Base-by-base conservation (phyloP, 2,797 vertebrate genomes). In the Graptemys geographica region DNA sequence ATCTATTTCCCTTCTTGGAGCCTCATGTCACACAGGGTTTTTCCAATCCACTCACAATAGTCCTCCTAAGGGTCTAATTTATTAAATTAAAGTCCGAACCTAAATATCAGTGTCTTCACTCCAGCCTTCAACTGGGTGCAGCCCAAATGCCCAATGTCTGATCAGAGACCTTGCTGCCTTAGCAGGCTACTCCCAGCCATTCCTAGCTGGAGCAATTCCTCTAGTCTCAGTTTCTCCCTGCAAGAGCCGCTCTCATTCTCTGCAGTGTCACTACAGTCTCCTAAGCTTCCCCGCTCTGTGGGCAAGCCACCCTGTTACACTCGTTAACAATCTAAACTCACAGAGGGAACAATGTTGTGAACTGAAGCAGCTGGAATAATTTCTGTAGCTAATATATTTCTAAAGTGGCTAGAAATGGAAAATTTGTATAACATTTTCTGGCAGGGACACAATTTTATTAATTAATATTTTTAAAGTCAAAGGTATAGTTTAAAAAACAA, bases 381-480 rank as follows among this genome's bases (percentile, higher is more conserved):
- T 86, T 31, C 21, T 25, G 3, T 53, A 11, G 49, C 90, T 83
- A 81, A 83, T 9, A 4, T 25, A 4, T 78, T 83, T 44, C 33
- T 82, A 15, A 69, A 55, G 49, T 47, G 81, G 49, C 65, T 79
- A 81, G 87, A 92, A 93, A 84, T 21, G 15, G 65, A 69, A 79
- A 53, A 92, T 19, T 91, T 81, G 52, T 28, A 81, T 53, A 53
- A 8, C 74, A 11, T 52, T 83, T 87, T 80, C 59, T 87, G 90
- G 65, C 21, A 89, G 89, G 59, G 55, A 80, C 7, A 41, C 41
- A 57, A 16, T n/a, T 81, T 81, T 28, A 90, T 65, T 74, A 41
- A 53, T 72, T n/a, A 86, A 51, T 62, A 87, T 80, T 95, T 84
- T 88, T 86, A 95, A 79, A 72, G 81, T 44, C 89, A 65, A 88